Evolutionary conservation across 2,113 vertebrate species (phyloP), one percentile per base, ranked within the genome.

Genomic region (Oryzias melastigma): DNA sequence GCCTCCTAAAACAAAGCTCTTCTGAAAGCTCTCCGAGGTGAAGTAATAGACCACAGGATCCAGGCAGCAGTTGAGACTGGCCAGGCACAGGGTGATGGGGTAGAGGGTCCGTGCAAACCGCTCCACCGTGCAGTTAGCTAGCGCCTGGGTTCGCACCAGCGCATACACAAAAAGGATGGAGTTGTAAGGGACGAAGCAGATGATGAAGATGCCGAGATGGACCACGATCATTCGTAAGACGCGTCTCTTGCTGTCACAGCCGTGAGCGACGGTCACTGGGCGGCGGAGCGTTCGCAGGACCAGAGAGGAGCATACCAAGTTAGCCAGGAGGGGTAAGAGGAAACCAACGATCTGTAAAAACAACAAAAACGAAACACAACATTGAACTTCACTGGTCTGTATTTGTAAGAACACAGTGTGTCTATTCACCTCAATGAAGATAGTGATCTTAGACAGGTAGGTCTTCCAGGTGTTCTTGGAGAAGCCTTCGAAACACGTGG

Each of bases 21-120:
- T 98, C 91, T 99, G 95, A 86, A 98, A 99, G 65, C 95, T 96
- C 85, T 99, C 96, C 0, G 96, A 97, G 1, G 97, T 98, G 67
- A 99, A 99, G 78, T 98, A 99, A 77, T 98, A 99, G 71, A 99
- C 95, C 62, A 99, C 96, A 0, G 97, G 97, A 77, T 99, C 96
- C 18, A 99, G 94, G 86, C 96, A 99, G 91, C 97, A 99, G 87
- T 99, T 99, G 64, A 95, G 91, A 14, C 93, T 94, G 24, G 96
- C 97, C 46, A 99, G 88, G 76, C 97, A 99, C 78, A 99, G 82
- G 0, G 97, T 98, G 77, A 99, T 93, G 5, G 97, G 97, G 58
- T 99, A 99, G 75, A 99, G 91, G 1, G 93, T 98, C 71, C 93
- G 93, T 0, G 94, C 96, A 77, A 99, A 94, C 52, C 93, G 92